Evolutionary conservation across 1,140 invertebrate species (phyloP).

Genomic region (Microplitis mediator): DNA sequence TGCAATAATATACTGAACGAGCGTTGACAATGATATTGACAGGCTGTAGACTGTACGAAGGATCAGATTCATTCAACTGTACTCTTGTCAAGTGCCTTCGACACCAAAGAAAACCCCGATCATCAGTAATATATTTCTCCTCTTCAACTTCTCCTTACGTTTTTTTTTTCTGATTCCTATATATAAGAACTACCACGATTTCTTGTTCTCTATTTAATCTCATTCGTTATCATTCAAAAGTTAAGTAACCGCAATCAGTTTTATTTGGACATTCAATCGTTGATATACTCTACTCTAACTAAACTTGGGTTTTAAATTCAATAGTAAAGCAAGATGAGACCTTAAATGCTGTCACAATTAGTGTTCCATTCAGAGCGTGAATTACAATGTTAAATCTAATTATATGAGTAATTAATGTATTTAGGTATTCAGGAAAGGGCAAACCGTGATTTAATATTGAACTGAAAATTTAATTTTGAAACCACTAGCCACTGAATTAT

Average conservation of each 20-base stretch:
- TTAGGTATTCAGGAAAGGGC: slow-evolving; percentile 4
- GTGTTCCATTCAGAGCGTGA: slow-evolving; percentile 29
- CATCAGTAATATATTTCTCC: background rate
- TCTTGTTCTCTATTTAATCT: too few relatives aligned
- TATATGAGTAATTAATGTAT: too few relatives aligned
- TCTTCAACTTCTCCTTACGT: background rate
- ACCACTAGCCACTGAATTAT: background rate
- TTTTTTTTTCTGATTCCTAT: background rate
- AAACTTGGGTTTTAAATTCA: background rate
- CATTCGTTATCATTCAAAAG: slow-evolving; percentile 8
- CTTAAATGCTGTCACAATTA: slow-evolving; percentile 27
- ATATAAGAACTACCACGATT: too few relatives aligned
- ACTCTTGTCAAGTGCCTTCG: background rate
- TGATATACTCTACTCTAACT: background rate
- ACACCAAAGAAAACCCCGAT: background rate
- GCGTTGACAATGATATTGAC: slow-evolving; percentile 18
- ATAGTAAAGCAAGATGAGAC: background rate
- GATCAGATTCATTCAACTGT: slow-evolving; percentile 4
- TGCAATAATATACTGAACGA: background rate
- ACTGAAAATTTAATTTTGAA: background rate
- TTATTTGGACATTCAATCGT: background rate
- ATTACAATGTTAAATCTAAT: slow-evolving; percentile 1
- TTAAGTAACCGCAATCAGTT: slow-evolving; percentile 10
- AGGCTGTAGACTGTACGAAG: background rate
- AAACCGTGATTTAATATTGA: background rate